Conservation (phyloP, 2,888 invertebrate species). For the Nomada ruficornis region DNA sequence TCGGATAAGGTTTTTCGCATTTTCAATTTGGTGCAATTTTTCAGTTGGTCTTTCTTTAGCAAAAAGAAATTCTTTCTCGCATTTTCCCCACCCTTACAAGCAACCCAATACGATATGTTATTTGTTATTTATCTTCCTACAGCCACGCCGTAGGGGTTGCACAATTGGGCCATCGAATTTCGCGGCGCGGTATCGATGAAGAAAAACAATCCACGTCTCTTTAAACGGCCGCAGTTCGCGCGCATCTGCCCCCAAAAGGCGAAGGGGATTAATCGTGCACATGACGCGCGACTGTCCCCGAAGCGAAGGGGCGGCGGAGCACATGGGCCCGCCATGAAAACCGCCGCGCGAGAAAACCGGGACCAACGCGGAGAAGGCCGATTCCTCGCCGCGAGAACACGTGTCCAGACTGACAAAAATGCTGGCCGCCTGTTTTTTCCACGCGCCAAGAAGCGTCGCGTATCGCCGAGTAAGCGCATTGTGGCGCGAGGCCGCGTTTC, state of each 20-base stretch:
- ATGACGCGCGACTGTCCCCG: conserved; percentile 27
- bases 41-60: too few species aligned
- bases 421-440: conserved; percentile 63
- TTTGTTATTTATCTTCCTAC: too few species aligned
- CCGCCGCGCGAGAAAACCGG: conserved; percentile 56
- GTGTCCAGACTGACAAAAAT: conserved; percentile 81
- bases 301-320: conserved; percentile 5
- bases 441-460: conserved; percentile 38
- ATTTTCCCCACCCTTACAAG: too few species aligned
- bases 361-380: conserved; percentile 76
- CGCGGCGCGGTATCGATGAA: neutral
- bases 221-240: conserved; percentile 19
- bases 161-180: neutral
- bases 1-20: too few species aligned
- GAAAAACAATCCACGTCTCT: conserved; percentile 26
- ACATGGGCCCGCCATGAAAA: conserved; percentile 27
- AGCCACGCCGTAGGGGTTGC: neutral
- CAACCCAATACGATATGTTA: too few species aligned
- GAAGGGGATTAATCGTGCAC: conserved; percentile 37
- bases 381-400: conserved; percentile 73
- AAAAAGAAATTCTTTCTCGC: too few species aligned
- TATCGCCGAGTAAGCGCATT: conserved; percentile 49
- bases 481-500: conserved; percentile 66
- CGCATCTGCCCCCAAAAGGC: conserved; percentile 26
- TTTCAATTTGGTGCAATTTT: too few species aligned